Conservation (phyloP, 2,888 invertebrate genomes). For the Tinea trinotella region DNA sequence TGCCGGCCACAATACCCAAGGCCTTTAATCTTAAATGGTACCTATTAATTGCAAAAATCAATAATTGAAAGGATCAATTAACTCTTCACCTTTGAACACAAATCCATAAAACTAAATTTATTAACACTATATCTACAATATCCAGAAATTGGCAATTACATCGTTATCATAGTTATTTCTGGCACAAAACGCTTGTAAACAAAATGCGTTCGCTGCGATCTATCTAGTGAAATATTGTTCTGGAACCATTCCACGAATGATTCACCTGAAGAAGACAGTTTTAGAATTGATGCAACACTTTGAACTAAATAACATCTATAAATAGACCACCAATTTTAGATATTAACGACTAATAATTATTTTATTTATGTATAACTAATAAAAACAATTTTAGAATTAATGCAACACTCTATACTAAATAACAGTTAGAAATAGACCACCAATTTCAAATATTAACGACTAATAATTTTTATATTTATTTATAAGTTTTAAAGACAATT, state of each 20-base stretch:
- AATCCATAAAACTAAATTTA: neutral
- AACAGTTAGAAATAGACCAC: no score
- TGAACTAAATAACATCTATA: neutral
- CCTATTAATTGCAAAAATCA: no score
- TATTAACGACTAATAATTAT: neutral
- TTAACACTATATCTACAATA: neutral
- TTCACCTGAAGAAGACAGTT: conserved; percentile 49
- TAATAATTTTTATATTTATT: no score
- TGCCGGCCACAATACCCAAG: no score
- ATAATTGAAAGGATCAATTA: no score
- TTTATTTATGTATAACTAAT: no score
- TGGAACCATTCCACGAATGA: conserved; percentile 56
- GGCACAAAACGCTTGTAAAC: conserved; percentile 21
- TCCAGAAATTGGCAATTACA: conserved; percentile 1
- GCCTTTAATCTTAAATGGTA: no score
- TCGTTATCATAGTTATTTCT: conserved; percentile 19
- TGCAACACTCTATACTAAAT: no score
- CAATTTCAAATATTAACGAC: no score
- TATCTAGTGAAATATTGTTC: conserved; percentile 32
- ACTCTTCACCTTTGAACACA: neutral
- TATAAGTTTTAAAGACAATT: no score
- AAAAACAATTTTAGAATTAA: no score
- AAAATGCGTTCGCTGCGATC: conserved; percentile 17
- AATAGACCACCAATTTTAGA: neutral
- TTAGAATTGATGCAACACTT: conserved; percentile 54